These are phyloP conservation scores for Mesocentrotus franciscanus DNA, from an alignment of 53 echinoderm and acorn worm species.

Conservation along the genomic window DNA sequence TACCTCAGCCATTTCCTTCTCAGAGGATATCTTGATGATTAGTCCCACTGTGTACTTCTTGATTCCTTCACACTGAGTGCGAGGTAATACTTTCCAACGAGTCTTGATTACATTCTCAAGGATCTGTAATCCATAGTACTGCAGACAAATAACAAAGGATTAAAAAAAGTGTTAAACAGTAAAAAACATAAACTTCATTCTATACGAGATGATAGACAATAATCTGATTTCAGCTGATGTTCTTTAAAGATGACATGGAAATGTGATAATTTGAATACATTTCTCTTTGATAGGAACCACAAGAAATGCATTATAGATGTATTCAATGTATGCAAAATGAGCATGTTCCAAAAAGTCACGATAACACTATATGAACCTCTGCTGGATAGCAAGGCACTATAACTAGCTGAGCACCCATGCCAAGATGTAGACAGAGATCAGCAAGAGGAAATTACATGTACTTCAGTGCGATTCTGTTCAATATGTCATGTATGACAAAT, in stretches of 20 bases:
- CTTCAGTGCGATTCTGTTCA: too few relatives aligned
- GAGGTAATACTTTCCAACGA: conserved; percentile 94
- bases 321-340: not conserved
- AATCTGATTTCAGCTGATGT: not conserved
- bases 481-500: too few relatives aligned
- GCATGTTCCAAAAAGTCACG: not conserved
- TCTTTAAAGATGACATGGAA: not conserved
- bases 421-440: too few relatives aligned
- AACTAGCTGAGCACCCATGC: too few relatives aligned
- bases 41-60: conserved; percentile 99
- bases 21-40: conserved; percentile 98
- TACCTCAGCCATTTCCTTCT: conserved; percentile 76
- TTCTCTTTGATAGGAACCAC: not conserved
- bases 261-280: too few relatives aligned
- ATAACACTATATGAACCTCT: not conserved
- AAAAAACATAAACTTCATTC: not conserved
- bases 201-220: not conserved
- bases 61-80: conserved; percentile 98
- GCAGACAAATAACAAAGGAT: not conserved
- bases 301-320: not conserved
- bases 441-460: too few relatives aligned
- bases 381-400: not conserved
- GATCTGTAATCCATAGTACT: conserved; percentile 99
- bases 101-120: conserved; percentile 97
- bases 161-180: not conserved